These are phyloP conservation scores for Junonia oenone DNA, from an alignment of 2,888 invertebrate species.

Conservation along the genomic window DNA sequence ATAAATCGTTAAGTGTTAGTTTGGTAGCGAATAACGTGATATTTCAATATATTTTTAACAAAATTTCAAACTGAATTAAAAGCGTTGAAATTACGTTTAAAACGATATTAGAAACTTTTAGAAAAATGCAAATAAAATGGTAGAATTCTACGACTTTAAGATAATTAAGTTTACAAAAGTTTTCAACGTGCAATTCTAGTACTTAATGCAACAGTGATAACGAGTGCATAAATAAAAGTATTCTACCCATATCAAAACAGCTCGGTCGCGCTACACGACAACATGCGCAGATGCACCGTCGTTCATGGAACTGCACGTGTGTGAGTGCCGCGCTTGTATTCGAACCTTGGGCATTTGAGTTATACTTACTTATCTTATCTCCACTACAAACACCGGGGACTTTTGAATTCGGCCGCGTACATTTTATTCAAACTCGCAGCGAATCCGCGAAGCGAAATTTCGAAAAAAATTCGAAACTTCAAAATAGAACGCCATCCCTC, in stretches of 20 bases:
- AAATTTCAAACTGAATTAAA: too few relatives aligned
- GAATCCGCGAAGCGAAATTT: slow-evolving; percentile 29
- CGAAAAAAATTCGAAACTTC: slow-evolving; percentile 33
- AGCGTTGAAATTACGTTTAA: neutral
- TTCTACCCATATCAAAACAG: slow-evolving; percentile 25
- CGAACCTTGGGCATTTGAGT: slow-evolving; percentile 69
- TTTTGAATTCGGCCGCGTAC: slow-evolving; percentile 39
- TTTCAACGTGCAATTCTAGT: neutral
- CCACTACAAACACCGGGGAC: slow-evolving; percentile 50
- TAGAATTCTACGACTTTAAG: neutral
- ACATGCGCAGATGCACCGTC: slow-evolving; percentile 59
- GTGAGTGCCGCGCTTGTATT: slow-evolving; percentile 63
- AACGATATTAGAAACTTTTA: neutral
- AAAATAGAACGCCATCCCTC: slow-evolving; percentile 38
- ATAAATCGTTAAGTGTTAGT: neutral
- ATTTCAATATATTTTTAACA: neutral
- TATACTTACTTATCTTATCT: slow-evolving; percentile 60
- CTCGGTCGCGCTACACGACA: slow-evolving; percentile 46
- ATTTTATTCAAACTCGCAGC: slow-evolving; percentile 23
- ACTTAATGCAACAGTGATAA: neutral
- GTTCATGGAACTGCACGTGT: slow-evolving; percentile 46
- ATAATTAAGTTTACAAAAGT: neutral
- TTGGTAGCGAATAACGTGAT: too few relatives aligned
- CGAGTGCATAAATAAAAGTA: slow-evolving; percentile 21
- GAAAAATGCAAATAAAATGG: neutral